Evolutionary conservation across 2,888 invertebrate species (phyloP), one percentile per base, ranked within the genome.

Genomic region (Maniola hyperantus): DNA sequence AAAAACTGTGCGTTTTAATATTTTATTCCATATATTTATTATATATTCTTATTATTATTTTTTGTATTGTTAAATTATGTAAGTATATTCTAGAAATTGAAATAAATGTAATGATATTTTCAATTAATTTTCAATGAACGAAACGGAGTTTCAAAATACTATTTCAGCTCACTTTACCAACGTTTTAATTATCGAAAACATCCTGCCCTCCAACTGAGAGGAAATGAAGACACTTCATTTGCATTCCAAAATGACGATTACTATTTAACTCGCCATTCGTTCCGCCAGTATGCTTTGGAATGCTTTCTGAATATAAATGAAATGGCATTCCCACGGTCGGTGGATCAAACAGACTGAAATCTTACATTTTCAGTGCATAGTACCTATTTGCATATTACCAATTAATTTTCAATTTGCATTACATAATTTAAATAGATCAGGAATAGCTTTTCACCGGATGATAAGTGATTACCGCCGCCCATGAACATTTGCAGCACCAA

Each of bases 291-390:
- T 59, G 15, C 42, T 58, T 11, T n/a, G 36, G 42, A 65, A 58
- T 59, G 58, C 36, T 59, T 42, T 20, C 39, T 26, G 58, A 51
- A 65, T 65, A 51, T 48, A 48, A 65, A 65, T 65, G 20, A 42
- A 42, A 33, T 39, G 51, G 48, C 42, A 48, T 50, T 50, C 51
- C 18, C 26, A 33, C 46, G 18, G 7, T 48, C 46, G n/a, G 0
- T 48, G 46, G 15, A 48, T 15, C 46, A 48, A 48, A 48, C 46
- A 18, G 13, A 48, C 15, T 48, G 11, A 42, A 42, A 42, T 48
- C 46, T 48, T 48, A 48, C 46, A 8, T 15, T 48, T 48, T 15
- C 46, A 18, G 8, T 18, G 7, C 6, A 15, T 48, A n/a, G n/a
- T 44, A 7, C 6, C 10, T 39, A 55, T 55, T 55, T 55, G 18